phyloP scores from a whole-genome alignment of 1,140 invertebrate genomes.

The Paraescarpia echinospica region DNA sequence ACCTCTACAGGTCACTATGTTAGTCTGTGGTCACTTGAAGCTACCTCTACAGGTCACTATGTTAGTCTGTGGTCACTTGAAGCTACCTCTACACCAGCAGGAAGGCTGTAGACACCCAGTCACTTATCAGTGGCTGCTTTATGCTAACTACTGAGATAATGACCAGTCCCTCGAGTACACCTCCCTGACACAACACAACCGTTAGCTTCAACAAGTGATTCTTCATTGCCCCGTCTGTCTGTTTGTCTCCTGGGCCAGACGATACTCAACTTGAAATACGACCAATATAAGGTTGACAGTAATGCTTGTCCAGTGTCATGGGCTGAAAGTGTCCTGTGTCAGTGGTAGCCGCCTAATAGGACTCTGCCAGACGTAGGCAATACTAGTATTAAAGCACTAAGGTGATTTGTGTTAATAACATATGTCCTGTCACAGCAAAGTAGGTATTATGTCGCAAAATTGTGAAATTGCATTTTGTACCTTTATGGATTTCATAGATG shows the following conservation, averaged over 20 bases:
- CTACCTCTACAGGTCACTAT: neutral
- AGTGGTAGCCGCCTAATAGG: too few species aligned
- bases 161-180: neutral
- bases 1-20: too few species aligned
- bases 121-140: neutral
- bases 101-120: neutral
- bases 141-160: neutral
- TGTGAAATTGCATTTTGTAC: too few species aligned
- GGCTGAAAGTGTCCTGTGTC: too few species aligned
- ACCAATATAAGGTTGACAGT: neutral
- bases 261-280: neutral
- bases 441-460: too few species aligned
- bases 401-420: too few species aligned
- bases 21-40: too few species aligned
- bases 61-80: too few species aligned
- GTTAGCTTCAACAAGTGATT: neutral
- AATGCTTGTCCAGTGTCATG: neutral
- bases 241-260: neutral
- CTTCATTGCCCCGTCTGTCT: neutral
- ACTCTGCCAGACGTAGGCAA: too few species aligned
- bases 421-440: too few species aligned
- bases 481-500: too few species aligned
- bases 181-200: neutral
- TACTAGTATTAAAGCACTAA: too few species aligned
- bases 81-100: neutral